Percentiles rank a stretch among this genome's conserved stretches.
Evolutionary conservation across 2,797 vertebrate genomes (phyloP).

Genomic region (Sciurus vulgaris): DNA sequence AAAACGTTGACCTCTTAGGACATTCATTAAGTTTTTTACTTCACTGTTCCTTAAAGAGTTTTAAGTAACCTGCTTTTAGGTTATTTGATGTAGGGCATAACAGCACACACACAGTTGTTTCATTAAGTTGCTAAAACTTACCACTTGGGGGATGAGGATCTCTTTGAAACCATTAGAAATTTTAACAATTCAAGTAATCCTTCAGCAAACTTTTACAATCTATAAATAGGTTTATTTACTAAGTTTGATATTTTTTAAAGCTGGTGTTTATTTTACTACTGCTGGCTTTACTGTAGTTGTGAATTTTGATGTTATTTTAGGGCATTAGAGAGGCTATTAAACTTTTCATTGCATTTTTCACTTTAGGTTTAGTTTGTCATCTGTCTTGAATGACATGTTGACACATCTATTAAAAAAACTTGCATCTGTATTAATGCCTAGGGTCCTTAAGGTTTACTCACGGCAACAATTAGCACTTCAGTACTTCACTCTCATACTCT

Average conservation of each 20-base stretch:
- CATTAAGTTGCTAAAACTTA: not conserved
- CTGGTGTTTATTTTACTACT: slow-evolving; percentile 79
- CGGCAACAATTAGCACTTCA: not conserved
- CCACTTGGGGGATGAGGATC: not conserved
- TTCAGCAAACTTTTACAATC: slow-evolving; percentile 57
- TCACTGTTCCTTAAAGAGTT: not conserved
- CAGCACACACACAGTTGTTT: not conserved
- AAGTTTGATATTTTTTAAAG: slow-evolving; percentile 47
- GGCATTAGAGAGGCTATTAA: slow-evolving; percentile 66
- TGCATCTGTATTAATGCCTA: not conserved
- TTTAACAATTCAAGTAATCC: slow-evolving; percentile 67
- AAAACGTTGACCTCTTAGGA: not conserved
- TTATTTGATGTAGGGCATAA: not conserved
- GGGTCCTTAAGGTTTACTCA: not conserved
- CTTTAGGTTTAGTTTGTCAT: slow-evolving; percentile 47
- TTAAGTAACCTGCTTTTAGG: not conserved
- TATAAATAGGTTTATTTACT: slow-evolving; percentile 66
- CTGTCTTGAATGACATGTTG: not conserved
- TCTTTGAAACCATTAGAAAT: slow-evolving; percentile 58
- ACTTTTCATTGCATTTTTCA: slow-evolving; percentile 60
- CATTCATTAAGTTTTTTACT: not conserved
- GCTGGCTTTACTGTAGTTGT: slow-evolving; percentile 59
- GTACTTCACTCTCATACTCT: not conserved
- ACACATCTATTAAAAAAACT: not conserved
- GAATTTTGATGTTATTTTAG: slow-evolving; percentile 65